Evolutionary conservation across 2,888 invertebrate species (phyloP), one percentile per base, ranked within the genome.

Genomic region (Nymphalis polychloros): DNA sequence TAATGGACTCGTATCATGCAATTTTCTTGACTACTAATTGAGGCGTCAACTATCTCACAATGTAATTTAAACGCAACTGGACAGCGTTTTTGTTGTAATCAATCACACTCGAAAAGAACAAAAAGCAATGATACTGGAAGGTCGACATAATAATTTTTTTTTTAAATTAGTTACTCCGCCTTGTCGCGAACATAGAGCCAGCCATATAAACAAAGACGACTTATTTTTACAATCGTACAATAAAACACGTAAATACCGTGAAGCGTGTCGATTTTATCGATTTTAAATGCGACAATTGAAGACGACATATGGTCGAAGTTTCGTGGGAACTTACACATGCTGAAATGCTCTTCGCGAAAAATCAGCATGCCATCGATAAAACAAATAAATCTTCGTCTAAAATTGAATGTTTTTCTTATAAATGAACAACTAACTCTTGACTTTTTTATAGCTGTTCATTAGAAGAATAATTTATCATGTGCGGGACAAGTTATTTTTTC

Each of bases 1-100:
- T 81, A 85, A 87, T 86, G 77, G 80, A 76, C 77, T 74, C 73
- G 77, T 81, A 83, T 79, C 78, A 80, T 82, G 81, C 79, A 72
- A 83, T 83, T 83, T 81, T 75, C 75, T 76, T 69, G 75, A 77
- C 71, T 72, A 75, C 71, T 81, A 75, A 81, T 80, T 82, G 79
- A 80, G 77, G 76, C 78, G 76, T 79, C 76, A 68, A 65, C 53
- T 67, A 71, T 48, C 53, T 59, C 46, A 72, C 67, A 60, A 62
- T 57, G 60, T 64, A 69, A 68, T 69, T 59, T 61, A 55, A 61
- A 69, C 60, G 64, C 59, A 60, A 70, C 66, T 68, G 60, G 66
- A 69, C 60, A 41, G 50, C 35, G 61, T 70, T 75, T 73, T 76
- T 72, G 70, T 50, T 13, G 68, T 67, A 68, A 73, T 73, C 72